These are phyloP conservation scores for Lophius piscatorius DNA, from an alignment of 2,113 vertebrate genomes.

Conservation along the genomic window DNA sequence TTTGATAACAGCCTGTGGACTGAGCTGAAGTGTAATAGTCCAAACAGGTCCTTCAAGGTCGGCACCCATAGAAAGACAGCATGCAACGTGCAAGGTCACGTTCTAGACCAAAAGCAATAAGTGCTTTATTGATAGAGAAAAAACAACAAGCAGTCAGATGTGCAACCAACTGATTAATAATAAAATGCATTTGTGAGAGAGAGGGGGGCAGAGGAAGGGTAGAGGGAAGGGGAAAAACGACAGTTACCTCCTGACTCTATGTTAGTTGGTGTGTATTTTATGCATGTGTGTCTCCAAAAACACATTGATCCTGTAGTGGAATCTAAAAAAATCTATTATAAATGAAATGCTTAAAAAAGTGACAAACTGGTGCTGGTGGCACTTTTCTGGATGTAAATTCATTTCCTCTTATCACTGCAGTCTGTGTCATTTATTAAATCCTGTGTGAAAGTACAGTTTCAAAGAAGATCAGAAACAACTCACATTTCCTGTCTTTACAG, in stretches of 20 bases:
- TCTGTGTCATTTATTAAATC: conserved; percentile 48
- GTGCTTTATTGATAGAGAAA: conserved; percentile 91
- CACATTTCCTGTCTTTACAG: conserved; percentile 58
- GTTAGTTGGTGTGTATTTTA: too few relatives aligned
- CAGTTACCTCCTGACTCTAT: conserved; percentile 35
- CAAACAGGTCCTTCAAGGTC: conserved; percentile 87
- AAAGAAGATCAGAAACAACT: conserved; percentile 38
- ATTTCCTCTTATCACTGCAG: conserved; percentile 55
- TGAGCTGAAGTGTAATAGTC: conserved; percentile 67
- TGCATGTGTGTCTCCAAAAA: neutral
- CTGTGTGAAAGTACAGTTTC: conserved; percentile 52
- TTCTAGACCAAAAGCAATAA: conserved; percentile 90
- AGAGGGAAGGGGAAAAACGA: conserved; percentile 18
- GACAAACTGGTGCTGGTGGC: conserved; percentile 62
- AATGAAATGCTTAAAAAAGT: conserved; percentile 64
- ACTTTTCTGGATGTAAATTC: conserved; percentile 43
- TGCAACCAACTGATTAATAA: conserved; percentile 81
- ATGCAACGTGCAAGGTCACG: conserved; percentile 85
- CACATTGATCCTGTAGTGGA: conserved; percentile 71
- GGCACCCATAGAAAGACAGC: conserved; percentile 74
- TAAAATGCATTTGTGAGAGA: conserved; percentile 77
- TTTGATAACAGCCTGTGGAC: conserved; percentile 70
- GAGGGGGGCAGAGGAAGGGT: conserved; percentile 28
- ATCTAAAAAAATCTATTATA: conserved; percentile 71
- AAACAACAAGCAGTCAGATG: conserved; percentile 76